A percentile compares a stretch with the other conserved stretches of the same genome.
Evolutionary conservation across 35 echinoderm and acorn worm species (phyloP).

Genomic region (Ophiothrix spiculata): DNA sequence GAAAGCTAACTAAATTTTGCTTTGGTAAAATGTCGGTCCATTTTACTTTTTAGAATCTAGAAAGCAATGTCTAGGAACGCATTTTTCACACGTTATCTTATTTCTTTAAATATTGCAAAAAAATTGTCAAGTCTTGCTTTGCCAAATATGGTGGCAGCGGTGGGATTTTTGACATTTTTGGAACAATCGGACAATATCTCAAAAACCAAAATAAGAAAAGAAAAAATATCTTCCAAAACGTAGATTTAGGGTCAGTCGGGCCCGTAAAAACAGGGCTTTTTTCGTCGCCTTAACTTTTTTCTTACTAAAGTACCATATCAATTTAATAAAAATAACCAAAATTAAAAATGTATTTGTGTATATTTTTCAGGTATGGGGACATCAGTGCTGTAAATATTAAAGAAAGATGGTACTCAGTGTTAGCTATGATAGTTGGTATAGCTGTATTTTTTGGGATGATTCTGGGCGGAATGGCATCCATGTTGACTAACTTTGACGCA

Average conservation of each 20-base stretch:
- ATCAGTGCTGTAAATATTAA: constrained; percentile 71
- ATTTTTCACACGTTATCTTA: no score
- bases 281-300: not conserved
- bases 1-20: no score
- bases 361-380: constrained; percentile 79
- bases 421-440: constrained; percentile 85
- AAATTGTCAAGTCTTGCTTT: no score
- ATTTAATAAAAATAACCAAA: no score
- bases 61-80: no score
- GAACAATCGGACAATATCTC: not conserved
- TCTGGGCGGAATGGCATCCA: constrained; percentile 97
- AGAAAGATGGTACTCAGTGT: constrained; percentile 77
- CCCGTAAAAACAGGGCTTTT: not conserved
- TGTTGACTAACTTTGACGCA: constrained; percentile 99
- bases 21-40: no score
- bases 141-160: no score
- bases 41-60: no score
- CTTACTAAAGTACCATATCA: no score
- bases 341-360: not conserved
- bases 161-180: not conserved
- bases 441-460: constrained; percentile 94
- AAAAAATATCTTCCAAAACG: not conserved
- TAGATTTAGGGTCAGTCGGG: no score
- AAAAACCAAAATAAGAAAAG: not conserved
- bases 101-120: no score